A percentile compares a stretch with the other conserved stretches of the same genome.
phyloP scores from a whole-genome alignment of 2,888 invertebrate species.

The Acrocera orbiculus region DNA sequence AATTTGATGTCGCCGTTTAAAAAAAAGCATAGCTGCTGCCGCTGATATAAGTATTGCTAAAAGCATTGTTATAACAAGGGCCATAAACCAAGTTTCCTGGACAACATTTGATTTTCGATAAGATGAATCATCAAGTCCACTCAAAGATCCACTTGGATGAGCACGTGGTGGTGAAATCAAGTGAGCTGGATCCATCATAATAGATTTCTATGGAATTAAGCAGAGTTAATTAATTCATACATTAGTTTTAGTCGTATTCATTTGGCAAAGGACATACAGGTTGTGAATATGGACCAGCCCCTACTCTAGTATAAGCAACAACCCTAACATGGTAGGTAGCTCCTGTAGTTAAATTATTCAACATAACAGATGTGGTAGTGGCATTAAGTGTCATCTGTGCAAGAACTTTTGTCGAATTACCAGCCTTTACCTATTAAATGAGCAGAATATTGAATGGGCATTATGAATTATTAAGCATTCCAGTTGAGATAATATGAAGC shows the following conservation, averaged over 20 bases:
- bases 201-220: slow-evolving; percentile 21
- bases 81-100: slow-evolving; percentile 31
- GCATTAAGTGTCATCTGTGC: slow-evolving; percentile 77
- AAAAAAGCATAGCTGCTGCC: slow-evolving; percentile 27
- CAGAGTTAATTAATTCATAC: background rate
- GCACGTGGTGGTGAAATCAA: slow-evolving; percentile 31
- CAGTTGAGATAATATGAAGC: background rate
- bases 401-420: slow-evolving; percentile 38
- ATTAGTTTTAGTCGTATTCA: background rate
- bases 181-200: slow-evolving; percentile 31
- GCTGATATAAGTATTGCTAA: slow-evolving; percentile 25
- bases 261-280: slow-evolving; percentile 49
- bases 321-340: slow-evolving; percentile 76
- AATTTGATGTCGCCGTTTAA: slow-evolving; percentile 29
- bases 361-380: slow-evolving; percentile 71
- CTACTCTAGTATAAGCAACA: slow-evolving; percentile 73
- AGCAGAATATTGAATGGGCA: no score
- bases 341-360: slow-evolving; percentile 73
- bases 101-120: slow-evolving; percentile 28
- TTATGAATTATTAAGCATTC: no score
- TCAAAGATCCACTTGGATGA: slow-evolving; percentile 32
- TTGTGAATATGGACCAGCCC: slow-evolving; percentile 73
- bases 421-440: slow-evolving; percentile 30
- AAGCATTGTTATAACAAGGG: slow-evolving; percentile 25
- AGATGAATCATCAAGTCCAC: slow-evolving; percentile 25